Evolutionary conservation across 2,797 vertebrate genomes (phyloP).

Genomic region (Gallirallus australis): DNA sequence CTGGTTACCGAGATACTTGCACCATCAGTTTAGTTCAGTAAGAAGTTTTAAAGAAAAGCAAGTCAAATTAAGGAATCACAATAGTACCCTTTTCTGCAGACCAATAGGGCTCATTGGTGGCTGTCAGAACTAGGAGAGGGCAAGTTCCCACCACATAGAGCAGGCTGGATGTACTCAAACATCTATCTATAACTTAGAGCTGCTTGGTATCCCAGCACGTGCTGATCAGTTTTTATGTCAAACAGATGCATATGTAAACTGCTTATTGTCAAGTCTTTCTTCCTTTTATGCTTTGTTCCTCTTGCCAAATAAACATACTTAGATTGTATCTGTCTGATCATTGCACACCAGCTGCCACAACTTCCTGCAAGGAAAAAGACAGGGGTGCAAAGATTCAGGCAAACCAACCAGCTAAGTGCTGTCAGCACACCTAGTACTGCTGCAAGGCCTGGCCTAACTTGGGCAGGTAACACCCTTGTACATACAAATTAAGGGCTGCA

Average conservation of each 20-base stretch:
- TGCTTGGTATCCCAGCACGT: background rate
- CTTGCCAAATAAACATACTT: background rate
- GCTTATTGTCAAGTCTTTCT: background rate
- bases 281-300: background rate
- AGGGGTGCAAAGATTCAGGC: background rate
- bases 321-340: background rate
- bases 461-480: background rate
- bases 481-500: background rate
- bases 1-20: background rate
- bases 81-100: background rate
- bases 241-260: background rate
- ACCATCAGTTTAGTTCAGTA: background rate
- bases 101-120: background rate
- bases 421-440: background rate
- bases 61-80: background rate
- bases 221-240: background rate
- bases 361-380: background rate
- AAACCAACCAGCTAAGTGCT: background rate
- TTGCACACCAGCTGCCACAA: background rate
- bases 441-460: background rate
- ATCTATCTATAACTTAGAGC: background rate
- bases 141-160: background rate
- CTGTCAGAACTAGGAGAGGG: background rate
- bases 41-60: background rate
- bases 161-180: rapidly evolving